Conservation (phyloP, 2,113 vertebrate genomes). For the Uropsilus gracilis region DNA sequence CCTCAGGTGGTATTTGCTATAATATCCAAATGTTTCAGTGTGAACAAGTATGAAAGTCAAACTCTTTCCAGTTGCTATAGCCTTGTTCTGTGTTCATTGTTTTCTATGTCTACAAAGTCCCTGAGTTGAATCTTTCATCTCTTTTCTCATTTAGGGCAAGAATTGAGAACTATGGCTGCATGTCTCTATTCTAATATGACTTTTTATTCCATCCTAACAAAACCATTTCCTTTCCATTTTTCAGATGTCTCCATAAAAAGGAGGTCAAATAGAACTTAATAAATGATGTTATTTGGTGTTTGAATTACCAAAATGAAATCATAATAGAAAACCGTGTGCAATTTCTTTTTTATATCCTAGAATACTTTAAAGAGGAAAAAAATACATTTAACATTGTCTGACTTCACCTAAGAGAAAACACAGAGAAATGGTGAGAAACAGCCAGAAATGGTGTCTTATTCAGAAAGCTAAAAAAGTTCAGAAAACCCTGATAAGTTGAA, state of each 20-base stretch:
- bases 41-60: not conserved
- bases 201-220: slow-evolving; percentile 12
- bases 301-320: not conserved
- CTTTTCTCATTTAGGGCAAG: not conserved
- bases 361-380: slow-evolving; percentile 88
- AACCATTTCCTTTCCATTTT: not conserved
- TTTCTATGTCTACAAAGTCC: not conserved
- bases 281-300: not conserved
- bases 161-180: not conserved
- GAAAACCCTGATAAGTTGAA: not conserved
- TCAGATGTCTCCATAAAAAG: not conserved
- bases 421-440: slow-evolving; percentile 81
- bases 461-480: slow-evolving; percentile 76
- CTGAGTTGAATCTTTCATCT: not conserved
- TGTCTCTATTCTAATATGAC: not conserved
- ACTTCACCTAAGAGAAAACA: slow-evolving; percentile 76
- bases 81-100: not conserved
- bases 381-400: slow-evolving; percentile 84
- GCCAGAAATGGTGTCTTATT: slow-evolving; percentile 73
- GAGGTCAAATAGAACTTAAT: not conserved
- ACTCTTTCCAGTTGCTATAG: not conserved
- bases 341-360: slow-evolving; percentile 58
- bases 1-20: not conserved
- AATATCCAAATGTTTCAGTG: not conserved
- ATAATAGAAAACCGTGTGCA: not conserved